phyloP scores from a whole-genome alignment of 2,888 invertebrate species.

The Nezara viridula region DNA sequence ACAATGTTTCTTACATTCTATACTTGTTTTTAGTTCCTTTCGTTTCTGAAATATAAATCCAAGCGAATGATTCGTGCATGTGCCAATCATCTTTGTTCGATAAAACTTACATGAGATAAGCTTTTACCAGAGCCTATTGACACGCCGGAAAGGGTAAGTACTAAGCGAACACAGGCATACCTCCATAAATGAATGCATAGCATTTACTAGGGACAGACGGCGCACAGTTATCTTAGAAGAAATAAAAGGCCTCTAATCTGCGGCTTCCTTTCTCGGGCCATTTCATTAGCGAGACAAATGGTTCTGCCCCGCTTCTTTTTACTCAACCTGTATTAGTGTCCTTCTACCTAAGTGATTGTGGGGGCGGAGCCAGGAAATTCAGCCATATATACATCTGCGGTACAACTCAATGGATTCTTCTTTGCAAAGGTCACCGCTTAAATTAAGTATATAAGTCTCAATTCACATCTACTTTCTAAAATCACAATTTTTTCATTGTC shows the following conservation, averaged over 20 bases:
- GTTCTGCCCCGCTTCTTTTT: slow-evolving; percentile 18
- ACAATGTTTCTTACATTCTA: too few species aligned
- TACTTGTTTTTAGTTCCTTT: too few species aligned
- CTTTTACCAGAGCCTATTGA: background rate
- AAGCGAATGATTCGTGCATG: too few species aligned
- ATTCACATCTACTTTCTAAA: background rate
- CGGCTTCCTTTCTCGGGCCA: background rate
- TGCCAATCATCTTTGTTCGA: too few species aligned
- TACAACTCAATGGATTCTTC: background rate
- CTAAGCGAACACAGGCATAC: background rate
- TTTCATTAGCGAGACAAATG: slow-evolving; percentile 37
- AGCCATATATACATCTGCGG: background rate
- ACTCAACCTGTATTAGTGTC: slow-evolving; percentile 4
- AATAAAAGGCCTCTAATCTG: slow-evolving; percentile 1
- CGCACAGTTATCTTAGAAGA: background rate
- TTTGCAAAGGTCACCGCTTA: background rate
- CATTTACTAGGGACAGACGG: background rate
- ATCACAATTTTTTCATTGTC: background rate
- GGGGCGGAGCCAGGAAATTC: background rate
- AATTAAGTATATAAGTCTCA: background rate
- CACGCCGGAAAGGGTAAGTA: background rate
- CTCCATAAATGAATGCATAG: background rate
- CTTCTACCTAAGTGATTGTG: slow-evolving; percentile 1
- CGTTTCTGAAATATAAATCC: too few species aligned
- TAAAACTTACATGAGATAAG: background rate